Evolutionary conservation across 2,888 invertebrate genomes (phyloP), one percentile per base, ranked within the genome.

Genomic region (Atherix ibis): DNA sequence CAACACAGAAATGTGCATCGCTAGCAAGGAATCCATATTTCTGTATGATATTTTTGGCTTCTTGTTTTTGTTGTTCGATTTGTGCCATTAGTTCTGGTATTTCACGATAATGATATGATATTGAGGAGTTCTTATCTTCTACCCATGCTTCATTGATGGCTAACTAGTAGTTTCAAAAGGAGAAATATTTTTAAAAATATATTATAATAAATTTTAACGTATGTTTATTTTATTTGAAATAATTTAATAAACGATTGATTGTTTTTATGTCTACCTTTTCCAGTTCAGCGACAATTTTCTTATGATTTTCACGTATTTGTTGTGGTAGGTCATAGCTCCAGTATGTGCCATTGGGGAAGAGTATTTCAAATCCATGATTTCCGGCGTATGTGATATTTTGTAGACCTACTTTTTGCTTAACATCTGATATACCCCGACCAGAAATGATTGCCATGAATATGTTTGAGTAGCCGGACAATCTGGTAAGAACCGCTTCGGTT

Each of bases 41-140:
- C 46, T 68, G 66, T 36, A 79, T 76, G 32, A 79, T 62, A 40
- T 64, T 59, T 36, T 62, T 64, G 0, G 77, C 77, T 47, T 68
- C 53, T 4, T 62, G 55, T 14, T 70, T 52, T 57, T 52, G 76
- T 53, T 30, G 55, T 5, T 67, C 46, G 28, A 70, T 65, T 12
- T 62, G 51, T 6, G 26, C 28, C 4, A 36, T 27, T 10, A 6
- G 17, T 2, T 14, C 18, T 0, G 76, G 76, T 0, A 74, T 70
- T 44, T 77, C 76, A 2, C 77, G 67, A 49, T 75, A 80, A 48
- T 80, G 80, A 54, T 73, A 79, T 4, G 80, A 79, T 27, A 79
- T 54, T 1, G 78, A 62, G 0, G 76, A 73, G 3, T 70, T 73
- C 51, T 80, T 80, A 50, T 78, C 77, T 50, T 80, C 80, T 1